These are phyloP conservation scores for Pseudeuparius sepicola DNA, from an alignment of 2,888 invertebrate genomes.

Conservation along the genomic window DNA sequence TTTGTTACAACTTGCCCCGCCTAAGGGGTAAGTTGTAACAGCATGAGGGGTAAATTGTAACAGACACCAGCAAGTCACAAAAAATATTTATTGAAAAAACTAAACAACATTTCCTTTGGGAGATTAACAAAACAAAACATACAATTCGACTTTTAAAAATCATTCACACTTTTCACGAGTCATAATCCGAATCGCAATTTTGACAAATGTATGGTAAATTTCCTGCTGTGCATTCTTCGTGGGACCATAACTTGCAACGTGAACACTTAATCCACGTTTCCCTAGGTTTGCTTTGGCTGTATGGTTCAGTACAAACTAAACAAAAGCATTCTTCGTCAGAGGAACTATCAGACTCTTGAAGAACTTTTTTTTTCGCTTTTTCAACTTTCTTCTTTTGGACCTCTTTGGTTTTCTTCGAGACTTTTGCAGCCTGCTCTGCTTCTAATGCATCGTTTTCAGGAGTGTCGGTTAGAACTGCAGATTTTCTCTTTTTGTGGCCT, in stretches of 20 bases:
- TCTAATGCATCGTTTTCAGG: neutral
- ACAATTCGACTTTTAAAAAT: too few relatives aligned
- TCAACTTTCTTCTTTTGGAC: constrained; percentile 3
- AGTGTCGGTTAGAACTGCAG: neutral
- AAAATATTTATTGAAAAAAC: too few relatives aligned
- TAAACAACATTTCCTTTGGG: too few relatives aligned
- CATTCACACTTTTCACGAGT: constrained; percentile 2
- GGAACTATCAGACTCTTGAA: neutral
- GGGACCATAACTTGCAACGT: constrained; percentile 6
- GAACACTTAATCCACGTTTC: constrained; percentile 9
- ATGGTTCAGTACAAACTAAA: constrained; percentile 4
- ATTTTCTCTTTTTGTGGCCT: constrained; percentile 1
- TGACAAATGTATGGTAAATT: constrained; percentile 8
- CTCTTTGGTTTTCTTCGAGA: too few relatives aligned
- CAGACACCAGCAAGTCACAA: too few relatives aligned
- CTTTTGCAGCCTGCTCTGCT: neutral
- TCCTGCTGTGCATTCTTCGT: constrained; percentile 9
- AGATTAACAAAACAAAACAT: too few relatives aligned
- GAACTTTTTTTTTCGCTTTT: constrained; percentile 5
- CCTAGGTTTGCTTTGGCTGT: constrained; percentile 4
- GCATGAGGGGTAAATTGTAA: constrained; percentile 1
- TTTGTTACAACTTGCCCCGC: too few relatives aligned
- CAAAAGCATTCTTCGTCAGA: constrained; percentile 7
- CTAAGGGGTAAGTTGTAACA: constrained; percentile 2
- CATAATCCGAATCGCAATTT: constrained; percentile 6